These are phyloP conservation scores for Aproaerema taeniolella DNA, from an alignment of 2,888 invertebrate genomes.

Conservation along the genomic window DNA sequence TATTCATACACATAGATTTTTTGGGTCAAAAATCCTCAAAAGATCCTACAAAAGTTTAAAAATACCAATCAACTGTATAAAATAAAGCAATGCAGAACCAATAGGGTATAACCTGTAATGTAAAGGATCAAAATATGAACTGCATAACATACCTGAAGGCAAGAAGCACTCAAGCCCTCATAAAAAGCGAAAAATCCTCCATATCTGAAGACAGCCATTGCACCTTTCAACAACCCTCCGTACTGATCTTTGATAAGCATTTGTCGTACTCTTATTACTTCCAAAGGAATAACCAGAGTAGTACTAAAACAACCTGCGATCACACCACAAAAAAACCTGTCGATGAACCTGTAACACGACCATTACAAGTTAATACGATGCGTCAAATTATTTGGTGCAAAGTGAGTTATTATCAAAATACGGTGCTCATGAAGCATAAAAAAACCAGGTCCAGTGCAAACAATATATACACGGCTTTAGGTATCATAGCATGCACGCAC, in stretches of 20 bases:
- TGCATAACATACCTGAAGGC: conserved; percentile 53
- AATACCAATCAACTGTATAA: no score
- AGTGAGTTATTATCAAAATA: no score
- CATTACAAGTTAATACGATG: background rate
- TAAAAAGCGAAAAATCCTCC: conserved; percentile 58
- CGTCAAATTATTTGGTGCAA: no score
- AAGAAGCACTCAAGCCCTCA: conserved; percentile 50
- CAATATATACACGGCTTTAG: no score
- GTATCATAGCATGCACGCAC: no score
- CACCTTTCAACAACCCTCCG: conserved; percentile 42
- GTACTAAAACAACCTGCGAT: conserved; percentile 47
- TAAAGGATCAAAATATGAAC: no score
- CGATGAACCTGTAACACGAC: conserved; percentile 26
- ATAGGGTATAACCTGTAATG: no score
- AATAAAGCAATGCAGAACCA: no score
- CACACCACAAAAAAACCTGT: conserved; percentile 43
- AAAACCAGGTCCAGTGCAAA: background rate
- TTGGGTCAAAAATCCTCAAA: no score
- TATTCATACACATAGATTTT: no score
- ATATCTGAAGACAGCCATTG: conserved; percentile 41
- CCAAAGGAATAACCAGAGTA: conserved; percentile 45
- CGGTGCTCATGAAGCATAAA: no score
- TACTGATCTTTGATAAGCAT: conserved; percentile 58
- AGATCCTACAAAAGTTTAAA: no score
- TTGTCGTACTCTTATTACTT: conserved; percentile 60